Base-by-base conservation (phyloP, 1,140 invertebrate genomes). In the Apis florea region DNA sequence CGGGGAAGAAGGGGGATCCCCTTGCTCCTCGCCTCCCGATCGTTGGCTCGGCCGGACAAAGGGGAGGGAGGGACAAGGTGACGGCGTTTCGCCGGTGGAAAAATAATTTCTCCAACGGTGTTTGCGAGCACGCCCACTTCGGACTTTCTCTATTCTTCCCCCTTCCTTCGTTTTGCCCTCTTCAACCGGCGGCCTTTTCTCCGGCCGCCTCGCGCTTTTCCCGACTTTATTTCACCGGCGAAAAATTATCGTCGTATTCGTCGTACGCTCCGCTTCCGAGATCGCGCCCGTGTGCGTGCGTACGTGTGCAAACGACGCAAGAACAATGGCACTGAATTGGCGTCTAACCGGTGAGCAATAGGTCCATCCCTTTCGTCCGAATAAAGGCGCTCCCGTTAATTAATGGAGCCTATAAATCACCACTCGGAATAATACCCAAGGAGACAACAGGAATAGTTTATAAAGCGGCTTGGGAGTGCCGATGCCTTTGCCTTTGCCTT, bases 401-500 rank as follows among this genome's bases (percentile, higher is more conserved):
- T 93, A 94, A 94, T 93, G 92, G 92, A 83, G 74, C 69, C 92
- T 89, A 92, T 93, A 93, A 93, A 93, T 94, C 93, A 93, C 83
- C 90, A 88, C 82, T 80, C 82, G 88, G 91, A 92, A 93, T 93
- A 93, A 94, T 93, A 91, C 91, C 91, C 91, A 93, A 93, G 92
- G 90, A 93, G 93, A 93, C 92, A 93, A 93, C 92, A 93, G 92
- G 92, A 93, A 93, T 93, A 93, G 93, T 93, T 93, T 92, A 93
- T 93, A 93, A 93, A 93, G 92, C 90, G 86, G 83, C 84, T 69
- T 82, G 77, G 89, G 82, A 83, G 85, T 78, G 86, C 83, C 84
- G 85, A 86, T 89, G 90, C 88, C 90, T 90, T 90, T 89, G 86
- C 87, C 86, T 63, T 63, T 61, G 59, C 59, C n/a, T 8, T 12